Evolutionary conservation across 2,797 vertebrate genomes (phyloP), one percentile per base, ranked within the genome.

Genomic region (Fistularia tabacaria): DNA sequence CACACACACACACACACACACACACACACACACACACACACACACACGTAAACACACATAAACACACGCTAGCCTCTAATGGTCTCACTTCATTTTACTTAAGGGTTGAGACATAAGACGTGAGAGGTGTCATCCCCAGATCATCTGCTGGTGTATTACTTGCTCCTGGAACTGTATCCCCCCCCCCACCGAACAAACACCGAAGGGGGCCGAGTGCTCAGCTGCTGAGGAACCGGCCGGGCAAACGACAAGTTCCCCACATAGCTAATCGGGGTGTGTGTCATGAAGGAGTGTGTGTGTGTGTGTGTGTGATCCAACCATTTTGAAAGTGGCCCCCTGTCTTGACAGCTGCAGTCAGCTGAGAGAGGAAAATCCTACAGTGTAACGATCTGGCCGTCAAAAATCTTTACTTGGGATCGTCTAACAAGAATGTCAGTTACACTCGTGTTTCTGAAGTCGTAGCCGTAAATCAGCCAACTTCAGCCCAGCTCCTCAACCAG

Each of bases 231-330:
- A 73, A 62, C 52, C 63, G 71, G 58, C 54, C 44, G 72, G 67
- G 36, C 58, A 1, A 45, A 48, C 61, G 49, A 51, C 25, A 61
- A 73, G 82, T 79, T 87, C 81, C 57, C 71, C 64, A 74, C 85
- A 87, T 90, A 77, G 77, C 78, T 76, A 72, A 82, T 82, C 76
- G 63, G 79, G 82, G 84, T 73, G 82, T 77, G 80, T 82, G 80
- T 80, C 65, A 84, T 81, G 62, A 70, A 69, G 59, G 56, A 64
- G 64, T 64, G 73, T 46, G 62, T 4, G 47, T 65, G 64, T 64
- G 73, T 46, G 62, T 4, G 47, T 15, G 63, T 57, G 59, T 50
- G 71, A 69, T 69, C 67, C 66, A 15, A 62, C 53, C 61, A 71
- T 73, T 72, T 59, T 74, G 62, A 25, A 36, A 64, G 52, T 36